A percentile compares a stretch with the other conserved stretches of the same genome.
Conservation (phyloP, 2,113 vertebrate genomes). For the Heptranchias perlo region DNA sequence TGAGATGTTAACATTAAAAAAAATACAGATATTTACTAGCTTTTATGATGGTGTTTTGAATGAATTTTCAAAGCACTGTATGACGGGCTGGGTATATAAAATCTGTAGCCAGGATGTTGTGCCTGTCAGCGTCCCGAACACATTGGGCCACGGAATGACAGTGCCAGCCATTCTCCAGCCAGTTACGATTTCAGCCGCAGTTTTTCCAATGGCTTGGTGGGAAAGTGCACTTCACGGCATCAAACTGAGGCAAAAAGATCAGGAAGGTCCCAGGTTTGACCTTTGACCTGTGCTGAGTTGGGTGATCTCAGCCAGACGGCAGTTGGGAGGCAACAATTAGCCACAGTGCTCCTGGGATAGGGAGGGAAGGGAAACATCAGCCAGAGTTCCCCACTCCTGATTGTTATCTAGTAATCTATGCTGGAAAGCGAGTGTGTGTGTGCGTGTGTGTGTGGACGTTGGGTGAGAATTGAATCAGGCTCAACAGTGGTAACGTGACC, state of each 20-base stretch:
- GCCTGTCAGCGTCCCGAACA: background rate
- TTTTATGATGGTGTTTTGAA: background rate
- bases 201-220: background rate
- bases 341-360: no score
- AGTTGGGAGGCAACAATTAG: no score
- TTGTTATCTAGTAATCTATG: no score
- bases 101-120: background rate
- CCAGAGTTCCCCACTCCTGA: no score
- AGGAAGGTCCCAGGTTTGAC: background rate
- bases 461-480: no score
- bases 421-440: no score
- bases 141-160: background rate
- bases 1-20: background rate
- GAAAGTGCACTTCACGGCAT: background rate
- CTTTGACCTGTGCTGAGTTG: background rate
- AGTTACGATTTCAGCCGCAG: no score
- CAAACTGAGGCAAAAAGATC: background rate
- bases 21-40: background rate
- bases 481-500: no score
- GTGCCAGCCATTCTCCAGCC: background rate
- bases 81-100: background rate
- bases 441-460: no score
- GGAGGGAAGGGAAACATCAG: no score
- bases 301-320: no score
- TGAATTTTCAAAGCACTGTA: background rate